Evolutionary conservation across 2,797 vertebrate species (phyloP).

Genomic region (Schizothorax lantsangensis): DNA sequence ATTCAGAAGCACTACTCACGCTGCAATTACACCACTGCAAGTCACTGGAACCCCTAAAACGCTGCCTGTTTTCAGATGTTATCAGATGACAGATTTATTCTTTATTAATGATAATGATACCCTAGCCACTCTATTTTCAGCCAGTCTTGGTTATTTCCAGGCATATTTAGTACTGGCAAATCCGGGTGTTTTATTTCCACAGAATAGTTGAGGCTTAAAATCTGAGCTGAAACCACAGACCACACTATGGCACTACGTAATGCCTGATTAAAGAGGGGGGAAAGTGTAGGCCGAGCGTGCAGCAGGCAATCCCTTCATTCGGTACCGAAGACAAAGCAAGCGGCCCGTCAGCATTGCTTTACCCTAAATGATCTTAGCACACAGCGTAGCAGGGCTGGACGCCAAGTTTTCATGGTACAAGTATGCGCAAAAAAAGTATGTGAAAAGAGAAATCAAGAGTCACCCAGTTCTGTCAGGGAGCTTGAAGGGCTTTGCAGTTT

Average conservation of each 20-base stretch:
- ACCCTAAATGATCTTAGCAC: constrained; percentile 41
- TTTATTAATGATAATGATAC: constrained; percentile 84
- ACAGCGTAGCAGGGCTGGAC: background rate
- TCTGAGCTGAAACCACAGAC: constrained; percentile 78
- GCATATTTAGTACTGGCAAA: constrained; percentile 82
- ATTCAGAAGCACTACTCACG: constrained; percentile 59
- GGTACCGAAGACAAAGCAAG: constrained; percentile 42
- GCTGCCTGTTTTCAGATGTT: constrained; percentile 68
- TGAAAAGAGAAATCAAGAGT: constrained; percentile 8
- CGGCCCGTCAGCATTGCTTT: constrained; percentile 23
- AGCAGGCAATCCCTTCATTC: constrained; percentile 71
- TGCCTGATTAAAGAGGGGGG: constrained; percentile 73
- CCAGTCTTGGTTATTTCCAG: constrained; percentile 74
- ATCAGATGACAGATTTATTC: constrained; percentile 79
- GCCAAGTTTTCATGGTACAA: background rate
- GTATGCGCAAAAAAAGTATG: background rate
- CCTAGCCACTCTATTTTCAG: constrained; percentile 80
- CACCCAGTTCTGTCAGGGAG: constrained; percentile 7
- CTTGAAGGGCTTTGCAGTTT: constrained; percentile 18
- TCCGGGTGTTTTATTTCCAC: constrained; percentile 77
- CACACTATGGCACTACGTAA: constrained; percentile 79
- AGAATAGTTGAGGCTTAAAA: constrained; percentile 74
- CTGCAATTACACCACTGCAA: constrained; percentile 50
- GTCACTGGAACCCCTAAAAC: constrained; percentile 66
- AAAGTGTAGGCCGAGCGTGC: constrained; percentile 73